Evolutionary conservation across 2,888 invertebrate genomes (phyloP), one percentile per base, ranked within the genome.

Genomic region (Amphimallon solstitiale): DNA sequence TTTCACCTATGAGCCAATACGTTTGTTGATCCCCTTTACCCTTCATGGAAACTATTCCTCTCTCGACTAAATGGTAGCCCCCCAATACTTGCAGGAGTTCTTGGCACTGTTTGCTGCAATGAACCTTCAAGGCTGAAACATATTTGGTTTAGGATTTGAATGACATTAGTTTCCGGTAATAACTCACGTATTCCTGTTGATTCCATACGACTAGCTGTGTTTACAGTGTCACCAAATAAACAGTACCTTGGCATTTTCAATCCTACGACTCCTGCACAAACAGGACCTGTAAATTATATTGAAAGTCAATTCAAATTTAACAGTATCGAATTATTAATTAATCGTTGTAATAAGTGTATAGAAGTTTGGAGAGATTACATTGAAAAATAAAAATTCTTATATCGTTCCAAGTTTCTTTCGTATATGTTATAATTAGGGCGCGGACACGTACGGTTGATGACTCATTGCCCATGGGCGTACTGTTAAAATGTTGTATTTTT

Each of bases 181-280:
- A 69, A 84, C 88, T 87, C 81, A 92, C 92, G 90, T 68, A 87
- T 85, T 68, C 94, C 94, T 0, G 92, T 92, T 0, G 94, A 94
- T 82, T 94, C 94, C 87, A 94, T 93, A 15, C 94, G 86, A 65
- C 93, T 93, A 0, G 94, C 92, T 0, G 95, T 95, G 78, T 95
- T 96, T 0, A 96, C 96, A 0, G 96, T 96, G 78, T 96, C 96
- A 0, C 96, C 96, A 76, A 96, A 96, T 2, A 96, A 84, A 76
- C 95, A 96, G 77, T 95, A 96, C 48, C 96, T 86, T 0, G 96
- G 96, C 95, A 96, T 96, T 83, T 95, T 96, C 3, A 93, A 83
- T 0, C 95, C 95, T 0, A 96, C 95, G 0, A 96, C 95, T 0
- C 95, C 96, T 0, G 95, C 95, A 76, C 95, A 95, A 10, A 95